phyloP scores from a whole-genome alignment of 2,113 vertebrate species.

The Cyprinodon brontotheroides region DNA sequence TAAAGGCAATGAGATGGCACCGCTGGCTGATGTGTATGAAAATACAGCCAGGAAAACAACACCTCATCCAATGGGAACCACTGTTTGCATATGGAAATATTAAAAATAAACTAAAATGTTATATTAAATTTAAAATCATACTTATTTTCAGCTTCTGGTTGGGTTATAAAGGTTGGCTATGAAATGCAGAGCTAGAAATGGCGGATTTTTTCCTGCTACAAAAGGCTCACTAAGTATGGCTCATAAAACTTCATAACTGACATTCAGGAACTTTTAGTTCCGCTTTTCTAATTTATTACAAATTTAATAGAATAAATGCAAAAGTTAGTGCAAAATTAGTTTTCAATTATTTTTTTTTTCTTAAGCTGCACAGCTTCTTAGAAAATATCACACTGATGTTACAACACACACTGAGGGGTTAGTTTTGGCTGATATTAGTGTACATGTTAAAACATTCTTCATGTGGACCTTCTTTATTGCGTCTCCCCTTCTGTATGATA shows the following conservation, averaged over 20 bases:
- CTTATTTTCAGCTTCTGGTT: neutral
- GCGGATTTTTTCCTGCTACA: too few relatives aligned
- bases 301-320: neutral
- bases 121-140: neutral
- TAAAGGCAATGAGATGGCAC: neutral
- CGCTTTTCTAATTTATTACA: neutral
- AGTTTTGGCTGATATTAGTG: slow-evolving; percentile 1
- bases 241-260: neutral
- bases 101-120: neutral
- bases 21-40: neutral
- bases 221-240: too few relatives aligned
- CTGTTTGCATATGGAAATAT: neutral
- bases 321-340: slow-evolving; percentile 5
- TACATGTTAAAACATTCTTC: slow-evolving; percentile 12
- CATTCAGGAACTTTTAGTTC: neutral
- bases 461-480: slow-evolving; percentile 5
- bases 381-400: neutral
- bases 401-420: slow-evolving; percentile 6
- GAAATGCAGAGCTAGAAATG: too few relatives aligned
- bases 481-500: neutral
- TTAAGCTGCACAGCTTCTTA: neutral
- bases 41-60: neutral
- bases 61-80: too few relatives aligned
- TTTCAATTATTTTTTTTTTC: neutral
- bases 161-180: too few relatives aligned